Evolutionary conservation across 2,888 invertebrate genomes (phyloP).

Genomic region (Cephus pygmeus): DNA sequence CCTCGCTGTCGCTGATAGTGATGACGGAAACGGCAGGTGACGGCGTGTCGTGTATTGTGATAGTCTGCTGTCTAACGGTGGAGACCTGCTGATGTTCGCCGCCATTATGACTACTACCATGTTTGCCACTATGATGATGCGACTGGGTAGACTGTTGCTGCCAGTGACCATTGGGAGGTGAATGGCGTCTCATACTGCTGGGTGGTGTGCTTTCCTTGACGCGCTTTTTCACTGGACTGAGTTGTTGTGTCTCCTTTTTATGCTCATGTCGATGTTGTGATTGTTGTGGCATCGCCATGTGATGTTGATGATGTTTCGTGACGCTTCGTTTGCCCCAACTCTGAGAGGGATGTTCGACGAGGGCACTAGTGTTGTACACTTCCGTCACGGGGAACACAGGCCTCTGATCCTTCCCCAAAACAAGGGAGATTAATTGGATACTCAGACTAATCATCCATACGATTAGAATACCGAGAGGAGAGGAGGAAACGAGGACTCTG

Average conservation of each 20-base stretch:
- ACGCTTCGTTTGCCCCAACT: constrained; percentile 68
- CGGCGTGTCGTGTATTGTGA: constrained; percentile 95
- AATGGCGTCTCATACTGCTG: constrained; percentile 61
- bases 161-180: constrained; percentile 65
- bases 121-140: constrained; percentile 49
- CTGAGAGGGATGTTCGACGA: constrained; percentile 68
- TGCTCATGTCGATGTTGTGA: constrained; percentile 72
- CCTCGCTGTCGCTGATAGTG: constrained; percentile 95
- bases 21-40: constrained; percentile 95
- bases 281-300: constrained; percentile 71
- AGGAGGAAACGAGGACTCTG: background rate
- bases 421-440: constrained; percentile 22
- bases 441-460: background rate
- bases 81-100: constrained; percentile 63
- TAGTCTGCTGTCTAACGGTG: constrained; percentile 79
- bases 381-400: constrained; percentile 74
- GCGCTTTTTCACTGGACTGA: constrained; percentile 96
- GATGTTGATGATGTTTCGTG: constrained; percentile 73
- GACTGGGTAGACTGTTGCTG: constrained; percentile 57
- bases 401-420: constrained; percentile 69
- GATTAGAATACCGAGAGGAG: background rate
- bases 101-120: constrained; percentile 48
- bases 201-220: constrained; percentile 97
- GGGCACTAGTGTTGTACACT: constrained; percentile 70
- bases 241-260: constrained; percentile 88